Conservation (phyloP, 2,113 vertebrate genomes). For the Cyanoderma ruficeps region DNA sequence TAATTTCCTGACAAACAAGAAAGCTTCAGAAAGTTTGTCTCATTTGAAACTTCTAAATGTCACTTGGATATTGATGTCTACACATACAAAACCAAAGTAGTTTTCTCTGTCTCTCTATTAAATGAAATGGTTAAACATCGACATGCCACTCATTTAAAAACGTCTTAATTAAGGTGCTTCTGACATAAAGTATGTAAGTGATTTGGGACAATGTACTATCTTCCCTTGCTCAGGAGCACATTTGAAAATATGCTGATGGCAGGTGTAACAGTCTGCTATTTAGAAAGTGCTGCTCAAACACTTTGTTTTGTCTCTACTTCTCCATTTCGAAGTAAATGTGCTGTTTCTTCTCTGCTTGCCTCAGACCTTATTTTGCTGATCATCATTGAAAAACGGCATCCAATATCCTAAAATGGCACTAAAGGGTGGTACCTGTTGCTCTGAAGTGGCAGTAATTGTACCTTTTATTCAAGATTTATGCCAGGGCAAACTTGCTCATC, state of each 20-base stretch:
- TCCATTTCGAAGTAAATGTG: neutral
- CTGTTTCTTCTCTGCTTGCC: neutral
- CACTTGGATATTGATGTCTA: neutral
- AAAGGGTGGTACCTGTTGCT: neutral
- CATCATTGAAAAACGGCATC: neutral
- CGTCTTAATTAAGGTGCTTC: neutral
- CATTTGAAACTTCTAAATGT: neutral
- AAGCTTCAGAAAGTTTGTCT: neutral
- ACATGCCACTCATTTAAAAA: neutral
- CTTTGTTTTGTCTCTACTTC: conserved; percentile 1
- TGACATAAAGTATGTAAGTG: neutral
- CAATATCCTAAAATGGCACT: neutral
- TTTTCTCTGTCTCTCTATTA: neutral
- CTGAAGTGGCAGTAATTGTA: neutral
- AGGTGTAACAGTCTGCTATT: neutral
- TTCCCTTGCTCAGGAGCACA: neutral
- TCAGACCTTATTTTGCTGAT: conserved; percentile 22
- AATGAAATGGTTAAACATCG: neutral
- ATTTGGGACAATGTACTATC: neutral
- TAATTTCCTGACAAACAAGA: neutral
- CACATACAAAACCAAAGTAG: neutral
- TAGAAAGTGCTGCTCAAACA: conserved; percentile 19
- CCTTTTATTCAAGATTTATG: neutral
- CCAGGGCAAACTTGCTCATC: neutral
- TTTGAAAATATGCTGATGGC: conserved; percentile 33